phyloP scores from a whole-genome alignment of 2,888 invertebrate genomes.

The Bugula neritina region DNA sequence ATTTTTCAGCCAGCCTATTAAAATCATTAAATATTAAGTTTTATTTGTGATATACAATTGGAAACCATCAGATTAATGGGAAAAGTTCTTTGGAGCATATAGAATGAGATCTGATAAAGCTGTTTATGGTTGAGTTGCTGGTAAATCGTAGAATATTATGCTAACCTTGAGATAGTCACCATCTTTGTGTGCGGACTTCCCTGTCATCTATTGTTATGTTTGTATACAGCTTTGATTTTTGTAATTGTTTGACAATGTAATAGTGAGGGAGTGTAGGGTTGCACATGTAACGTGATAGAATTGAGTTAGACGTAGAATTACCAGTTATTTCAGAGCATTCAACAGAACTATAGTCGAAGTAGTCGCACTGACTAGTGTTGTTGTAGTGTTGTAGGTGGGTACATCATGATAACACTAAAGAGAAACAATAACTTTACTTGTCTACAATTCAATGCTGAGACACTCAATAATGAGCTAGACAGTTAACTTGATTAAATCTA shows the following conservation, averaged over 20 bases:
- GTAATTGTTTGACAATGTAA: background rate
- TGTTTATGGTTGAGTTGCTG: too few species aligned
- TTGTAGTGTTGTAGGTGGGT: background rate
- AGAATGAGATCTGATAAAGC: too few species aligned
- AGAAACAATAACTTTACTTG: background rate
- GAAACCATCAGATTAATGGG: too few species aligned
- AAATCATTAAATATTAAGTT: too few species aligned
- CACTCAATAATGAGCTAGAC: background rate
- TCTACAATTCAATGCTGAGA: background rate
- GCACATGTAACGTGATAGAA: background rate
- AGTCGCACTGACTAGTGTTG: background rate
- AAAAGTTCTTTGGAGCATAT: too few species aligned
- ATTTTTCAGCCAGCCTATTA: too few species aligned
- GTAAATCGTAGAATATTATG: too few species aligned
- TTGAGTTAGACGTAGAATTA: background rate
- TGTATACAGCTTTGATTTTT: background rate
- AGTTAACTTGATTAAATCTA: too few species aligned
- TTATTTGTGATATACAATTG: too few species aligned
- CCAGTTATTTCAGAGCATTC: background rate
- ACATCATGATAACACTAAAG: background rate
- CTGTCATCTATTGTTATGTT: background rate
- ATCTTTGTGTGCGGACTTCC: too few species aligned
- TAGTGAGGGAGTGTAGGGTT: constrained; percentile 15
- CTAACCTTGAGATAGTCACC: too few species aligned
- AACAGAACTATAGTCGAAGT: background rate